These are phyloP conservation scores for Arizona elegans DNA, from an alignment of 2,113 vertebrate species.

Conservation along the genomic window DNA sequence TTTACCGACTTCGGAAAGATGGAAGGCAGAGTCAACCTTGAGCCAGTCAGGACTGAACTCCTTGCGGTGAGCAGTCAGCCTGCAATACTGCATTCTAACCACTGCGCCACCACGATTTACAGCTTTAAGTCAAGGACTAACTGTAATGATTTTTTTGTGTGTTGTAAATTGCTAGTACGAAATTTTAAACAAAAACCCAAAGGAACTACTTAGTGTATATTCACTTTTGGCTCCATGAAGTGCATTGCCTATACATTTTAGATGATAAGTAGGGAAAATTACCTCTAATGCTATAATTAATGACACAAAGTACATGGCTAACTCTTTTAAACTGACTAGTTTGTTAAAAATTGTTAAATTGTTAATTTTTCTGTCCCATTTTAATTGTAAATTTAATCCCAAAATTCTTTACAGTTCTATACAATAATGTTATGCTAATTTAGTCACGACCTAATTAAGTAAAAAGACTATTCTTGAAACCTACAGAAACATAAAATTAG, in stretches of 20 bases:
- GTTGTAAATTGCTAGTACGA: not conserved
- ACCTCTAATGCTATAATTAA: not conserved
- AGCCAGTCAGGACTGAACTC: not conserved
- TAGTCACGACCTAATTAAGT: constrained; percentile 43
- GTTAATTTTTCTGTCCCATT: not conserved
- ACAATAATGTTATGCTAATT: constrained; percentile 47
- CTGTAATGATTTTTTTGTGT: not conserved
- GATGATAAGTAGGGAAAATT: not conserved
- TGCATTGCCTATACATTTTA: not conserved
- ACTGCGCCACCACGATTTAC: not conserved
- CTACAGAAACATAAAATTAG: constrained; percentile 41
- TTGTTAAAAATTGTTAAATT: constrained; percentile 5
- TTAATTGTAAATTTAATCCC: not conserved
- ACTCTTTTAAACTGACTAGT: not conserved
- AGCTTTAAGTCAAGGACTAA: not conserved
- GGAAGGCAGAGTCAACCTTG: not conserved
- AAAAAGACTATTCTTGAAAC: constrained; percentile 45
- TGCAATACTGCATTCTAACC: not conserved
- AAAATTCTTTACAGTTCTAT: constrained; percentile 38
- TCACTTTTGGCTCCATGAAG: not conserved
- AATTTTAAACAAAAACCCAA: not conserved
- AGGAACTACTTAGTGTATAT: not conserved
- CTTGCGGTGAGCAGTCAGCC: not conserved
- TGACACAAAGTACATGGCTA: not conserved
- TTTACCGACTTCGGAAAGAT: not conserved